Evolutionary conservation across 2,113 vertebrate species (phyloP).

Genomic region (Labeo catla): DNA sequence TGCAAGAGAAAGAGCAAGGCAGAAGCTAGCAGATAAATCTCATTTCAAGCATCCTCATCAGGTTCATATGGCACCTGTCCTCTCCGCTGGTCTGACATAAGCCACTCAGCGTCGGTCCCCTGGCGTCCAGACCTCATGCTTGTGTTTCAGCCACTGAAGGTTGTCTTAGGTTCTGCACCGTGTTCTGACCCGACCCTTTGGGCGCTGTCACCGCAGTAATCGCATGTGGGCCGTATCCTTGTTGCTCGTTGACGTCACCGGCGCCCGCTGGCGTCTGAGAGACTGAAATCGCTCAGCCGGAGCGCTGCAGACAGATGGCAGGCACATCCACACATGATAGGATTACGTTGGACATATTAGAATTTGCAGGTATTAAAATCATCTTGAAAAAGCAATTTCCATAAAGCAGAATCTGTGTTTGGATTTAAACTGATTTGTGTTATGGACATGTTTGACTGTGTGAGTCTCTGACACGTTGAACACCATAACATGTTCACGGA

Average conservation of each 20-base stretch:
- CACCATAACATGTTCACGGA: neutral
- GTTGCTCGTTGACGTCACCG: conserved; percentile 38
- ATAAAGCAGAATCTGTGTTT: conserved; percentile 12
- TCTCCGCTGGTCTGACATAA: neutral
- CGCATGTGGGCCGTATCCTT: conserved; percentile 16
- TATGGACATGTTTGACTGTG: neutral
- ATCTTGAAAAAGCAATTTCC: conserved; percentile 17
- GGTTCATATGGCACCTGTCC: neutral
- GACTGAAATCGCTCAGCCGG: neutral
- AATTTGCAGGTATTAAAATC: conserved; percentile 39
- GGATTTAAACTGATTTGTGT: neutral
- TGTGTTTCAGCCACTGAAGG: conserved; percentile 2
- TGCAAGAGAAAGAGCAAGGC: neutral
- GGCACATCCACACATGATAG: conserved; percentile 15
- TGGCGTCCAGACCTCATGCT: neutral
- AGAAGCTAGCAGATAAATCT: too few species aligned
- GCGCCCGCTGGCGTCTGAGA: conserved; percentile 22
- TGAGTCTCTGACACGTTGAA: neutral
- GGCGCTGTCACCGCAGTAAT: neutral
- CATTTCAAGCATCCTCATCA: neutral
- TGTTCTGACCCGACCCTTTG: neutral
- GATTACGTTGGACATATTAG: conserved; percentile 13
- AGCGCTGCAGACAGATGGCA: neutral
- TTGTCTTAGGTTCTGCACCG: neutral
- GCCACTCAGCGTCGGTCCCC: neutral